Conservation (phyloP, 2,113 vertebrate genomes). For the Promerops cafer region DNA sequence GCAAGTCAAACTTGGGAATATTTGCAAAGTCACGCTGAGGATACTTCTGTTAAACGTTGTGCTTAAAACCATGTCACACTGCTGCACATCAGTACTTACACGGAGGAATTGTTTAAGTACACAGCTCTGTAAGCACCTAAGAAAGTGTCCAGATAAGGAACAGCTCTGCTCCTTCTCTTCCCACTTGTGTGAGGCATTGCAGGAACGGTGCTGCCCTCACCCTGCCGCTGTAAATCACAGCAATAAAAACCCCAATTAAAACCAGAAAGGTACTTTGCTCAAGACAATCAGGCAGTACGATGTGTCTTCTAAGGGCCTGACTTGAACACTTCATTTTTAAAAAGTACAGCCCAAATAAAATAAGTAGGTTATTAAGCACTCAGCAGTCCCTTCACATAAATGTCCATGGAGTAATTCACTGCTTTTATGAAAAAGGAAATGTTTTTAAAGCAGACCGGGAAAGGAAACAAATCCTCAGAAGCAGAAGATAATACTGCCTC, state of each 20-base stretch:
- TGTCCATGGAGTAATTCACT: neutral
- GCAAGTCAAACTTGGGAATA: neutral
- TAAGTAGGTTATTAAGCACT: neutral
- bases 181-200: neutral
- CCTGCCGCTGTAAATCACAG: neutral
- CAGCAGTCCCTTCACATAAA: neutral
- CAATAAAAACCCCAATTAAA: neutral
- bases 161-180: neutral
- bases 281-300: neutral
- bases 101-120: neutral
- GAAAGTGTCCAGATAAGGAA: neutral
- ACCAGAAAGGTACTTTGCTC: neutral
- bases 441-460: neutral
- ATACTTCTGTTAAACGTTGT: neutral
- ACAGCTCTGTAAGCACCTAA: neutral
- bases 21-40: neutral
- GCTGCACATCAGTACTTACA: neutral
- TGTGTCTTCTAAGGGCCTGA: neutral
- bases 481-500: neutral
- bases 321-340: neutral
- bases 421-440: neutral
- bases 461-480: neutral
- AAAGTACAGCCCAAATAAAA: neutral
- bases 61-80: rapidly evolving
- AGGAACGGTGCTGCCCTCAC: constrained; percentile 51